Conservation (phyloP, 2,888 invertebrate genomes). For the Chymomyza fuscimana region DNA sequence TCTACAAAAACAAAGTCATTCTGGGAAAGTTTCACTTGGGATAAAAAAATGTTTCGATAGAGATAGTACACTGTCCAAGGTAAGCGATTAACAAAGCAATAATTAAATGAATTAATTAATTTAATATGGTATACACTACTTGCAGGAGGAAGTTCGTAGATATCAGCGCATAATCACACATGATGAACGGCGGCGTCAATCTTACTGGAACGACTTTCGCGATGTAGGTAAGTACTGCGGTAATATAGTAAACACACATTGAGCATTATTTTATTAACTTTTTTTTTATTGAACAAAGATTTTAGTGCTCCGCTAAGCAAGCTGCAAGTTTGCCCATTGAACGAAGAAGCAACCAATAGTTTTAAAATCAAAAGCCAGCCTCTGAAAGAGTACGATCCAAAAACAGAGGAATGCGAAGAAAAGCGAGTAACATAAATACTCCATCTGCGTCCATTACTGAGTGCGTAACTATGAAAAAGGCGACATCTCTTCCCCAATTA, state of each 20-base stretch:
- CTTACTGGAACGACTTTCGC: conserved; percentile 59
- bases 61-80: conserved; percentile 52
- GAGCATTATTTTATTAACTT: too few relatives aligned
- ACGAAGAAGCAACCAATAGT: conserved; percentile 68
- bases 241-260: background rate
- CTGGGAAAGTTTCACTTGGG: conserved; percentile 13
- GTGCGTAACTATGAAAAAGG: background rate
- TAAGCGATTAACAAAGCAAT: conserved; percentile 24
- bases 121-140: too few relatives aligned
- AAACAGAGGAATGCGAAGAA: background rate
- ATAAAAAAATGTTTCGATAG: conserved; percentile 59
- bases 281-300: too few relatives aligned
- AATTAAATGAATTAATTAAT: too few relatives aligned
- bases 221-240: conserved; percentile 61
- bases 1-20: conserved; percentile 42
- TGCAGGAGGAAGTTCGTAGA: conserved; percentile 62
- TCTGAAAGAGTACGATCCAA: conserved; percentile 60
- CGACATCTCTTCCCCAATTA: too few relatives aligned
- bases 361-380: conserved; percentile 76
- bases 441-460: too few relatives aligned
- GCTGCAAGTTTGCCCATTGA: conserved; percentile 66
- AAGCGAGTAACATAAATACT: background rate
- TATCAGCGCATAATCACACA: conserved; percentile 72
- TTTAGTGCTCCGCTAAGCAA: conserved; percentile 33
- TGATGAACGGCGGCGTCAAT: conserved; percentile 74